Conservation (phyloP, 1,140 invertebrate genomes). For the Drosophila subobscura region DNA sequence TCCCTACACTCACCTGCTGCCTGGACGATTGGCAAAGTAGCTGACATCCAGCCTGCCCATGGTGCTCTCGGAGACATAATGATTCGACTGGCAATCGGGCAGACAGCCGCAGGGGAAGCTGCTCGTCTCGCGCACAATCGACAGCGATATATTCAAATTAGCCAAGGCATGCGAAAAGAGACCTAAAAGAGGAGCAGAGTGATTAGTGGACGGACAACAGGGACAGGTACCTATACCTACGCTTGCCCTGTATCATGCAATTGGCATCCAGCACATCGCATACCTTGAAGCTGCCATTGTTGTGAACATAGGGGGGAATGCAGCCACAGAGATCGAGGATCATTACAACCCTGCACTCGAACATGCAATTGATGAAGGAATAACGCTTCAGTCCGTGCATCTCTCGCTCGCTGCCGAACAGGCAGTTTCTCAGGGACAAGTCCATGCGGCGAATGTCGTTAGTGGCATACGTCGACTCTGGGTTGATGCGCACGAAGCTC, state of each 20-base stretch:
- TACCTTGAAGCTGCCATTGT: slow-evolving; percentile 78
- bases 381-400: slow-evolving; percentile 84
- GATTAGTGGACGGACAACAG: neutral
- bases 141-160: slow-evolving; percentile 57
- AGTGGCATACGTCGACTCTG: slow-evolving; percentile 86
- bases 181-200: slow-evolving; percentile 21
- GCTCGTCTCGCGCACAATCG: slow-evolving; percentile 53
- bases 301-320: slow-evolving; percentile 85
- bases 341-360: slow-evolving; percentile 84
- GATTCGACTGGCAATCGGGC: slow-evolving; percentile 85
- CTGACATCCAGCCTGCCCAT: slow-evolving; percentile 84
- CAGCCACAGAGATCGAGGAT: slow-evolving; percentile 85
- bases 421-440: slow-evolving; percentile 84
- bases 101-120: slow-evolving; percentile 84
- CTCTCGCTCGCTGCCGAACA: slow-evolving; percentile 85
- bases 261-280: slow-evolving; percentile 57
- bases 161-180: slow-evolving; percentile 68
- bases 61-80: slow-evolving; percentile 85
- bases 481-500: slow-evolving; percentile 86
- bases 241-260: slow-evolving; percentile 66
- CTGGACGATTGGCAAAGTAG: slow-evolving; percentile 53
- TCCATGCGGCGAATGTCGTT: slow-evolving; percentile 84
- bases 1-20: slow-evolving; percentile 30
- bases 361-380: slow-evolving; percentile 87
- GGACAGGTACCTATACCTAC: slow-evolving; percentile 35